phyloP scores from a whole-genome alignment of 2,113 vertebrate species.

The rabbit (Oryctolagus cuniculus) region mOryCun1.1 NC_091433.1:179989001-179989500 shows the following conservation, averaged over 20 bases:
- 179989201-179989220: not conserved
- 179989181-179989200: not conserved
- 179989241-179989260: not conserved
- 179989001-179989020: not conserved
- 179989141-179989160: not conserved
- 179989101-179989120: not conserved
- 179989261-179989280: not conserved
- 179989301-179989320: not conserved
- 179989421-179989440: not conserved
- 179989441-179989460: not conserved
- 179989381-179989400: conserved; percentile 16
- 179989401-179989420: not conserved
- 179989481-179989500: not conserved
- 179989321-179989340: not conserved
- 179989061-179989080: not conserved
- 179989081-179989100: not conserved
- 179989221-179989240: fast-evolving
- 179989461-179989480: not conserved
- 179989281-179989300: not conserved
- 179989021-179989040: not conserved
- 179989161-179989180: not conserved
- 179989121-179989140: not conserved
- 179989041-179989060: not conserved
- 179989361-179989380: not conserved
- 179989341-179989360: not conserved